Conservation (phyloP, 2,113 vertebrate species). For the Eubucco bourcierii region DNA sequence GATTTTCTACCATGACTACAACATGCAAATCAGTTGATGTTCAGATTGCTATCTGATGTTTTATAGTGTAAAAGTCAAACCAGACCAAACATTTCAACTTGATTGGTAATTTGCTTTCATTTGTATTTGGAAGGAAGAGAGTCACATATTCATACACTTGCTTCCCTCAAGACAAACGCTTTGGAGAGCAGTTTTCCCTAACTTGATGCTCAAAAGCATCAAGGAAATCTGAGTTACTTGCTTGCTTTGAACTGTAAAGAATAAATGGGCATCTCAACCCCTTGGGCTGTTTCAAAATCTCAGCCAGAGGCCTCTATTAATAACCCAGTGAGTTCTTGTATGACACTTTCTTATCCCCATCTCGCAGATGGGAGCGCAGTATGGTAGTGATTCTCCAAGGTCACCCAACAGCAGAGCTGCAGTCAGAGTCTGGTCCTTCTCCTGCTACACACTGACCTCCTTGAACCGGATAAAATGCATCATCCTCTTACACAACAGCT, state of each 20-base stretch:
- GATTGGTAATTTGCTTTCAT: not conserved
- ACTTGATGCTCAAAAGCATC: not conserved
- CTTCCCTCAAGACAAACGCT: slow-evolving; percentile 14
- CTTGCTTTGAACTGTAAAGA: not conserved
- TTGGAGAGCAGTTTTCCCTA: not conserved
- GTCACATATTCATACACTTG: rapidly evolving
- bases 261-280: slow-evolving; percentile 47
- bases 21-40: not conserved
- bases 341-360: not conserved
- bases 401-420: not conserved
- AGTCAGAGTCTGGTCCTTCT: not conserved
- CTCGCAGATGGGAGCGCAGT: not conserved
- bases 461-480: not conserved
- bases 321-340: not conserved
- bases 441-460: not conserved
- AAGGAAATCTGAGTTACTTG: slow-evolving; percentile 33
- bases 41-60: not conserved
- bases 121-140: not conserved
- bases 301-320: slow-evolving; percentile 42
- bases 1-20: not conserved
- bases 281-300: slow-evolving; percentile 6
- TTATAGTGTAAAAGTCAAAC: not conserved
- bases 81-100: not conserved
- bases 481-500: not conserved
- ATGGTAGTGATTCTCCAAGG: not conserved